A percentile compares a stretch with the other conserved stretches of the same genome.
Evolutionary conservation across 53 echinoderm and acorn worm species (phyloP).

Genomic region (Arbacia lixula): DNA sequence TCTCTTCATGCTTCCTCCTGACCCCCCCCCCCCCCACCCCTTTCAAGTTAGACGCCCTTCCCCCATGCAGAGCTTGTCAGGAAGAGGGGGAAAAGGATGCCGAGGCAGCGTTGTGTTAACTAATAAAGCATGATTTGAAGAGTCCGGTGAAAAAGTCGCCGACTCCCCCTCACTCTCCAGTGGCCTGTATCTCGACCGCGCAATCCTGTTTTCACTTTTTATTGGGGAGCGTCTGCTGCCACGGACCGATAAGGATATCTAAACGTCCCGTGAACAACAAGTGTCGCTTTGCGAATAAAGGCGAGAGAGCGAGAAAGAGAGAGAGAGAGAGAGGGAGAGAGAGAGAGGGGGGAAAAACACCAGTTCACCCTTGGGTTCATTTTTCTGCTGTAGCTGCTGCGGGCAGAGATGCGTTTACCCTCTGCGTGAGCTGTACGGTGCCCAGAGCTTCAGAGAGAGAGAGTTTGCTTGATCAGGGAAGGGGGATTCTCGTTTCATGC

Average conservation of each 20-base stretch:
- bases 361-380: no score
- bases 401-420: no score
- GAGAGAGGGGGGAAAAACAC: no score
- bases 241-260: constrained; percentile 21
- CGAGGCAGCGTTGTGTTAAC: constrained; percentile 18
- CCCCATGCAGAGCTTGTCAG: constrained; percentile 2
- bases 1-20: no score
- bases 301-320: no score
- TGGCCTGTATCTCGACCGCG: constrained; percentile 11
- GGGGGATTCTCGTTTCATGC: no score
- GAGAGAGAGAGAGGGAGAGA: no score
- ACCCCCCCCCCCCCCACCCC: constrained; percentile 24
- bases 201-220: constrained; percentile 38
- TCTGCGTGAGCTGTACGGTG: no score
- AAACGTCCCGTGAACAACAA: not conserved
- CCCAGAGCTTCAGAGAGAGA: no score
- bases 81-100: constrained; percentile 9
- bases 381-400: no score
- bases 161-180: not conserved
- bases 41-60: not conserved
- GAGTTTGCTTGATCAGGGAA: no score
- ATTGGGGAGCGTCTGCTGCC: constrained; percentile 37
- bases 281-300: no score
- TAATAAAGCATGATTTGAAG: constrained; percentile 43
- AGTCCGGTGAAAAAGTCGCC: constrained; percentile 17